Base-by-base conservation (phyloP, 2,113 vertebrate genomes). In the Nibea albiflora region DNA sequence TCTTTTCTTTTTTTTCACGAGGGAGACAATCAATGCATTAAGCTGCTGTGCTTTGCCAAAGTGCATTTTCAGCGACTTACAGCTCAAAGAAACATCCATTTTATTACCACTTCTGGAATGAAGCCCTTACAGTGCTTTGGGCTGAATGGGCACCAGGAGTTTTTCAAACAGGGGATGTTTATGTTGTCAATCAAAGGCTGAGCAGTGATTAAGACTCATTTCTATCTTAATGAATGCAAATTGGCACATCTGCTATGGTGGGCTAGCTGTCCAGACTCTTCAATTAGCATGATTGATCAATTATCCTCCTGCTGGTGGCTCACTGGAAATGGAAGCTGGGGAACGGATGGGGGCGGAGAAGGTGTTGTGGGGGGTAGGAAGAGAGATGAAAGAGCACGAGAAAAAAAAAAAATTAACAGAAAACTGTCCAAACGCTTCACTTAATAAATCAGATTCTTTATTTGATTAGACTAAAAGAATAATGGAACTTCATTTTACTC, bases 231-330 rank as follows among this genome's bases (percentile, higher is more conserved):
- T 95, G 93, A 95, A 95, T 95, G 94, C 93, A 96, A 95, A 96
- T 95, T 92, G 94, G 93, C 94, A 93, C 95, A 96, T 95, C 95
- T 96, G 95, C 93, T 95, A 90, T 92, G 92, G 92, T 92, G 92
- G 88, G 87, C 92, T 92, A 91, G 93, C 92, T 94, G 93, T 94
- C 94, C 94, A 94, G 92, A 95, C 94, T 94, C 92, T 94, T 94
- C 93, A 95, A 94, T 96, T 95, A 95, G 92, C 86, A 84, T 95
- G 94, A 96, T 95, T 94, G 94, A 95, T 95, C 94, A 95, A 95
- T 95, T 96, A 94, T 94, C 92, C 81, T 92, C 85, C 91, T 94
- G 87, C 87, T 92, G 83, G 87, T 92, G 85, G 89, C 88, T 87
- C 78, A 84, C 76, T 90, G 75, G 83, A 92, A 90, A 90, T 86